These are phyloP conservation scores for Eumacrocentrus americanus DNA, from an alignment of 2,888 invertebrate genomes.

Conservation along the genomic window DNA sequence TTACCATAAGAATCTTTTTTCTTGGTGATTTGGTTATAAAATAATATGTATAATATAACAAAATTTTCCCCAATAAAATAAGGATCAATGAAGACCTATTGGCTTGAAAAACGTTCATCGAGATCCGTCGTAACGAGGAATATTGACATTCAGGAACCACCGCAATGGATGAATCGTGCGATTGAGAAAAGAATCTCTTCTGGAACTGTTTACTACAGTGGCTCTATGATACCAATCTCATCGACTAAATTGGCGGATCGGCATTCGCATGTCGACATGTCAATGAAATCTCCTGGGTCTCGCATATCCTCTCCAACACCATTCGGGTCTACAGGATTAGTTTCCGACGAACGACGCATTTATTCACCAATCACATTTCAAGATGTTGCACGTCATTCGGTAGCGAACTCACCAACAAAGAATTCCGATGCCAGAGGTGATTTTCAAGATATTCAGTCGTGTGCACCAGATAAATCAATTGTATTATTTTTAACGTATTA, in stretches of 20 bases:
- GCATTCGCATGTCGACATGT: background rate
- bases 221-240: background rate
- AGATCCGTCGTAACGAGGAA: conserved; percentile 64
- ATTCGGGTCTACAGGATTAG: conserved; percentile 46
- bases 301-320: conserved; percentile 34
- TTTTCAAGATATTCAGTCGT: too few species aligned
- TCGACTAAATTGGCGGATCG: background rate
- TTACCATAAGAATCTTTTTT: background rate
- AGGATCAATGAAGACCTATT: conserved; percentile 89
- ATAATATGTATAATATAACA: too few species aligned
- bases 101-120: conserved; percentile 78
- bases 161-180: conserved; percentile 58
- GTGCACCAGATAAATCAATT: too few species aligned
- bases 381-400: conserved; percentile 80
- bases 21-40: too few species aligned
- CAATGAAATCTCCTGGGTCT: conserved; percentile 4
- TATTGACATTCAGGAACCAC: conserved; percentile 51
- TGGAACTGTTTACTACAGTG: conserved; percentile 19
- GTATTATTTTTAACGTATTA: background rate
- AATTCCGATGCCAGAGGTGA: conserved; percentile 58
- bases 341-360: conserved; percentile 71
- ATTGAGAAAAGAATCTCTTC: conserved; percentile 55
- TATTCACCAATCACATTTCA: conserved; percentile 87
- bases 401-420: conserved; percentile 77
- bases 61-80: conserved; percentile 34